phyloP scores from a whole-genome alignment of 2,113 vertebrate species.

The Myiagra hebetior region DNA sequence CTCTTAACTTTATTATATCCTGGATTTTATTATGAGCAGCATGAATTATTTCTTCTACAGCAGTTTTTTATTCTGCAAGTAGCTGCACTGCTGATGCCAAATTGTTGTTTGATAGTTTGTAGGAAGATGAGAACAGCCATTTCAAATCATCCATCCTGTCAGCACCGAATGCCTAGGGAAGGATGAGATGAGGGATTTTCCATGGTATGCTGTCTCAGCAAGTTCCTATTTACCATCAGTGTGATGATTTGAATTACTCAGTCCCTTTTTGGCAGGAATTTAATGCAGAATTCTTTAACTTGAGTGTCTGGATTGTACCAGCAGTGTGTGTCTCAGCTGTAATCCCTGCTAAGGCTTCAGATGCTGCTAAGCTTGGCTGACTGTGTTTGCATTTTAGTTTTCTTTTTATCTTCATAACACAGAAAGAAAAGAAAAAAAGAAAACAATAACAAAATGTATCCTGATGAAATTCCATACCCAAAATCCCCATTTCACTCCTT shows the following conservation, averaged over 20 bases:
- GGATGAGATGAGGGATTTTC: not conserved
- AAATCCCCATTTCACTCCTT: not conserved
- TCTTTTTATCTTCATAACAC: not conserved
- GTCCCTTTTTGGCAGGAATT: not conserved
- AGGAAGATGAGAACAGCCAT: not conserved
- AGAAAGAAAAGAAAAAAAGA: not conserved
- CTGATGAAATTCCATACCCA: not conserved
- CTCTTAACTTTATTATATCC: not conserved
- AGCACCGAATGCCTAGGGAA: not conserved
- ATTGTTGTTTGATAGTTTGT: not conserved
- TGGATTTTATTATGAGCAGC: not conserved
- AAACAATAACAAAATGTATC: not conserved
- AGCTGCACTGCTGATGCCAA: not conserved
- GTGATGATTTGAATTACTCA: not conserved
- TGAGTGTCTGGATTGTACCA: not conserved
- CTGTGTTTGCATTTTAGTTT: not conserved
- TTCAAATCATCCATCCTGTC: not conserved
- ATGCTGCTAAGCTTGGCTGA: not conserved
- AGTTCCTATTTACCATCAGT: not conserved
- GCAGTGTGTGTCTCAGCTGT: not conserved
- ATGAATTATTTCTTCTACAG: not conserved
- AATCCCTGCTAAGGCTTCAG: not conserved
- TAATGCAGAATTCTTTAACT: not conserved
- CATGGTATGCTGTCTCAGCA: not conserved
- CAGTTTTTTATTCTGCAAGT: not conserved